Conservation (phyloP, 2,797 vertebrate genomes). For the Manis javanica region DNA sequence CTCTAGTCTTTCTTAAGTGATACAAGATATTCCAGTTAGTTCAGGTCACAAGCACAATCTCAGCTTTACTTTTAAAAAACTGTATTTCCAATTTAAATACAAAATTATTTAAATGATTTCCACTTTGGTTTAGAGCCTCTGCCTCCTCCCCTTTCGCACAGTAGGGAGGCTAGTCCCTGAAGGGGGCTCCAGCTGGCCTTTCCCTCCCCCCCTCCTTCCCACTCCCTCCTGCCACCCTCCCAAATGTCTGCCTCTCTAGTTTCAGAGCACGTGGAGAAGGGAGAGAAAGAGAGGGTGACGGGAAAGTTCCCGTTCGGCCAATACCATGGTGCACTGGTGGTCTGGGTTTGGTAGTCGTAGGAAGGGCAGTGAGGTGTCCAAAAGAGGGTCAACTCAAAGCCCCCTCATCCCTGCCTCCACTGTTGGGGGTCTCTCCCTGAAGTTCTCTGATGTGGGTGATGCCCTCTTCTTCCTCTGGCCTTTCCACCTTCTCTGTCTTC, state of each 20-base stretch:
- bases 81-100: neutral
- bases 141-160: rapidly evolving
- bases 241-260: neutral
- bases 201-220: neutral
- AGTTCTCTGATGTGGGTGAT: neutral
- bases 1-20: neutral
- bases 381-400: neutral
- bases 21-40: neutral
- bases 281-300: neutral
- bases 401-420: rapidly evolving
- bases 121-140: neutral
- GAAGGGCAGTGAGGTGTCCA: neutral
- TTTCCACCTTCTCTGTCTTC: neutral
- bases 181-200: too few relatives aligned
- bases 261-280: neutral
- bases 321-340: neutral
- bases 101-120: neutral
- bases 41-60: neutral
- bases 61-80: neutral
- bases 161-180: too few relatives aligned
- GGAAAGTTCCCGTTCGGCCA: neutral
- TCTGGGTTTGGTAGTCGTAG: neutral
- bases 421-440: neutral
- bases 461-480: neutral
- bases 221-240: neutral